These are phyloP conservation scores for Nasonovia ribisnigri DNA, from an alignment of 2,888 invertebrate species.

Conservation along the genomic window DNA sequence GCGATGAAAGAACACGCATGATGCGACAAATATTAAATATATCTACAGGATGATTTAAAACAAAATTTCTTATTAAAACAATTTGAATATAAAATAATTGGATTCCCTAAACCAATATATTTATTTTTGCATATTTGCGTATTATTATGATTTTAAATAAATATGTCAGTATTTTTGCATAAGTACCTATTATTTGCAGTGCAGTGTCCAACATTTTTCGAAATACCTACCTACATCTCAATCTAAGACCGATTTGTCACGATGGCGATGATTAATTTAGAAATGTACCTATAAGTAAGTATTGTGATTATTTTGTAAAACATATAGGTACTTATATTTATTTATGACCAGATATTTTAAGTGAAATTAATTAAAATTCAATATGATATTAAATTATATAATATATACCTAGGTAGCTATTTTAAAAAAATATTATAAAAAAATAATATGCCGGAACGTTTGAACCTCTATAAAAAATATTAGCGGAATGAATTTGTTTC, in stretches of 20 bases:
- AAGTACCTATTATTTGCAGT: too few species aligned
- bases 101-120: background rate
- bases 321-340: background rate
- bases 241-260: background rate
- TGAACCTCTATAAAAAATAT: background rate
- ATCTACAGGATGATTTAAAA: slow-evolving; percentile 39
- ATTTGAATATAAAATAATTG: background rate
- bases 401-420: background rate
- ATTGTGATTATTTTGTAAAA: background rate
- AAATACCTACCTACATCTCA: background rate
- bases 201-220: background rate
- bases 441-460: background rate
- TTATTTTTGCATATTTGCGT: background rate
- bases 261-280: background rate
- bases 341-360: background rate
- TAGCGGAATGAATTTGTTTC: background rate
- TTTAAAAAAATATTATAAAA: background rate
- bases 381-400: background rate
- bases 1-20: slow-evolving; percentile 1
- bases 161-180: background rate
- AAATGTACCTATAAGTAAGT: background rate
- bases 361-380: background rate
- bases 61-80: background rate
- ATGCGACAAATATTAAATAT: slow-evolving; percentile 20
- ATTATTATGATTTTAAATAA: background rate